Base-by-base conservation (phyloP, 1,140 invertebrate species). In the Papilio xuthus region DNA sequence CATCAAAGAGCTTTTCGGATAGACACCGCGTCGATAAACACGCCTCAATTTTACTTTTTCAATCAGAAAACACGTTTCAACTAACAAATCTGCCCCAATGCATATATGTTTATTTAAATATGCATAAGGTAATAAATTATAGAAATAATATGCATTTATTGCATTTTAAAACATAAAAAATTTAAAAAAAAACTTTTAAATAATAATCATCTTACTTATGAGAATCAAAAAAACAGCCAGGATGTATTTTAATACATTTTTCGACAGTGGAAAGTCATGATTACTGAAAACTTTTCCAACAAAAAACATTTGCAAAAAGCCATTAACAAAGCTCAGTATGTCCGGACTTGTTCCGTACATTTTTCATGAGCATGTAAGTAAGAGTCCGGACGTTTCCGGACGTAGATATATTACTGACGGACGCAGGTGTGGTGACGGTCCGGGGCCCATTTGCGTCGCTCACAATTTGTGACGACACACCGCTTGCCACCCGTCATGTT, bases 401-500 rank as follows among this genome's bases (percentile, higher is more conserved):
- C 73, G 74, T 53, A 12, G 74, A 76, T 76, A 76, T 60, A 76
- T 76, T 73, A 73, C 42, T 76, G 28, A 76, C 32, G 28, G 74
- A 41, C 74, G 20, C 74, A 76, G 74, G 74, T 76, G 74, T 41
- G n/a, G 23, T 60, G 53, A 76, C 53, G 74, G 42, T 18, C 26
- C 50, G 50, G 18, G 74, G 53, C 60, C 74, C 74, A 56, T 76
- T 76, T 76, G 74, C 74, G 74, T 76, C 74, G 37, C 26, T 76
- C 53, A 76, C 74, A 60, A 76, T 76, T 76, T 76, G 74, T 28
- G 44, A 74, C 50, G 26, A 63, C 53, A 76, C 28, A 75, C 13
- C 26, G 32, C 53, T 32, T 32, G 73, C 12, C 6, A 56, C 50
- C 73, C 74, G 53, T 63, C 74, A 76, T 37, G 44, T 53, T 56